Percentiles rank a stretch among this genome's conserved stretches.
These are phyloP conservation scores for Selene dorsalis DNA, from an alignment of 2,797 vertebrate genomes.

Conservation along the genomic window DNA sequence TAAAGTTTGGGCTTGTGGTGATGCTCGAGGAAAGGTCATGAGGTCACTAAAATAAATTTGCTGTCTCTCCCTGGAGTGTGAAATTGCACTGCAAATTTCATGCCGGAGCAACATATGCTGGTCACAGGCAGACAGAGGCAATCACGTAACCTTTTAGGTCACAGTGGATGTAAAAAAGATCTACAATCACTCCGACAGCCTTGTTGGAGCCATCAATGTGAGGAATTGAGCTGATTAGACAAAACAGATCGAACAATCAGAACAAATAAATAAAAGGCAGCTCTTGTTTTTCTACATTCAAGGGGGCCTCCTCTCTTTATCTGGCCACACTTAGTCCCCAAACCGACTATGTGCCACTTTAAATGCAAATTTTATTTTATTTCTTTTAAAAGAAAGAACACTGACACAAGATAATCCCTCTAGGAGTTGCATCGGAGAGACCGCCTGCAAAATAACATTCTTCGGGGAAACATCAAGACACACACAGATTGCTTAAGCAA, in stretches of 20 bases:
- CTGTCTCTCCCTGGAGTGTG: slow-evolving; percentile 5
- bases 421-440: slow-evolving; percentile 67
- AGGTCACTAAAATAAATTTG: slow-evolving; percentile 32
- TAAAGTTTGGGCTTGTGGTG: slow-evolving; percentile 26
- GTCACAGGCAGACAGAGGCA: slow-evolving; percentile 17
- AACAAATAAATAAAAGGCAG: slow-evolving; percentile 67
- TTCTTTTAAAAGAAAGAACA: slow-evolving; percentile 56
- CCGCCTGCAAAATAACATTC: slow-evolving; percentile 73
- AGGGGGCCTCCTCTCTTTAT: slow-evolving; percentile 56
- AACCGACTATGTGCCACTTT: slow-evolving; percentile 79
- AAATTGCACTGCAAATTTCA: slow-evolving; percentile 40
- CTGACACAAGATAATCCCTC: slow-evolving; percentile 80
- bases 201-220: slow-evolving; percentile 41
- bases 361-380: slow-evolving; percentile 80
- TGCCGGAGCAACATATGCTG: slow-evolving; percentile 28
- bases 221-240: slow-evolving; percentile 53
- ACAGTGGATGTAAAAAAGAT: slow-evolving; percentile 8
- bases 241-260: slow-evolving; percentile 54
- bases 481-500: slow-evolving; percentile 76
- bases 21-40: slow-evolving; percentile 32
- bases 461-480: slow-evolving; percentile 70
- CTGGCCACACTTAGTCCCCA: slow-evolving; percentile 62
- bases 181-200: slow-evolving; percentile 10
- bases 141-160: slow-evolving; percentile 30
- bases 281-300: slow-evolving; percentile 68